A percentile compares a stretch with the other conserved stretches of the same genome.
phyloP scores from a whole-genome alignment of 2,113 vertebrate species.

The Brachyistius frenatus region DNA sequence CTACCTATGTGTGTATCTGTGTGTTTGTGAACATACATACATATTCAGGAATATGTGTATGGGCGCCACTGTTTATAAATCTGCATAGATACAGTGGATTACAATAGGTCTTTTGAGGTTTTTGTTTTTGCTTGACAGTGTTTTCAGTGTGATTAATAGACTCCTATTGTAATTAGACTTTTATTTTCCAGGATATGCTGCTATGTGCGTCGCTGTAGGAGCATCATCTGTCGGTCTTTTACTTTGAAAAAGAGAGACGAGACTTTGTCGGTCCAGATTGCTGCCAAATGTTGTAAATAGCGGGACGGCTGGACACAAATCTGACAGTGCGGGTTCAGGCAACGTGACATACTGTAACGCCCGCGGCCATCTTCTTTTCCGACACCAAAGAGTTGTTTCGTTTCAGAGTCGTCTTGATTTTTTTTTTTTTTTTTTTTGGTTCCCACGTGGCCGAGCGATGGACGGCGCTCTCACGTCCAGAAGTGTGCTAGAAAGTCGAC shows the following conservation, averaged over 20 bases:
- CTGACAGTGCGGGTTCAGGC: slow-evolving; percentile 85
- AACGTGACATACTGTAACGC: slow-evolving; percentile 49
- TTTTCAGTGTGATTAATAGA: slow-evolving; percentile 74
- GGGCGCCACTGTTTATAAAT: slow-evolving; percentile 73
- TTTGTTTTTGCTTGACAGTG: slow-evolving; percentile 75
- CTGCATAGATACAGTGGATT: slow-evolving; percentile 72
- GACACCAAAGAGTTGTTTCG: slow-evolving; percentile 82
- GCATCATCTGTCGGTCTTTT: slow-evolving; percentile 79
- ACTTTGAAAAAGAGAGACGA: slow-evolving; percentile 72
- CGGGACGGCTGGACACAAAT: slow-evolving; percentile 85
- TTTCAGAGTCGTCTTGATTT: slow-evolving; percentile 78
- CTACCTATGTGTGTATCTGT: slow-evolving; percentile 68
- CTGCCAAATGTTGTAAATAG: slow-evolving; percentile 89
- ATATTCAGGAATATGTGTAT: slow-evolving; percentile 80
- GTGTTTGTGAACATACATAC: slow-evolving; percentile 75
- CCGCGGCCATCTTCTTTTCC: slow-evolving; percentile 73
- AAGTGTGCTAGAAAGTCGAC: slow-evolving; percentile 26
- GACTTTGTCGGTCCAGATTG: slow-evolving; percentile 78
- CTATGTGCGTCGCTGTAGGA: slow-evolving; percentile 85
- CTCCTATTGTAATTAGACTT: slow-evolving; percentile 66
- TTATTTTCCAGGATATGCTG: slow-evolving; percentile 85
- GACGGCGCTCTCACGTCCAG: slow-evolving; percentile 11
- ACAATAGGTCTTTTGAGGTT: slow-evolving; percentile 66
- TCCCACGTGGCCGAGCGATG: slow-evolving; percentile 26
- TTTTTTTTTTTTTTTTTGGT: slow-evolving; percentile 10